Conservation (phyloP, 2,888 invertebrate species). For the Anaspis maculata region DNA sequence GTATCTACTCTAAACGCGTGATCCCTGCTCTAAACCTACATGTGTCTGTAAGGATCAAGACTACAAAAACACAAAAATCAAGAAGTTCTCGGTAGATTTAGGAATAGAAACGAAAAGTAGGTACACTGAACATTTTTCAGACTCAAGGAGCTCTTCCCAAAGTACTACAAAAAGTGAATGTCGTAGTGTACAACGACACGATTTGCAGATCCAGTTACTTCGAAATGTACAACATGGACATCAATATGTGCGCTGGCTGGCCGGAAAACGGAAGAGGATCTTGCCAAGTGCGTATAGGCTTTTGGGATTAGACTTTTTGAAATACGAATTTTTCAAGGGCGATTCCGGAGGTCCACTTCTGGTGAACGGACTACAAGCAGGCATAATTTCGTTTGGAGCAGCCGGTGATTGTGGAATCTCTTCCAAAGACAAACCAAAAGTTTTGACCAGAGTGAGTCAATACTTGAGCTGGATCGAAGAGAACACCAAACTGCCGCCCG, state of each 20-base stretch:
- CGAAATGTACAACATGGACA: conserved; percentile 7
- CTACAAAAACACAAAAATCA: no score
- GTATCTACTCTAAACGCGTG: neutral
- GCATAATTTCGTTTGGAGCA: conserved; percentile 10
- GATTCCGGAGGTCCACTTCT: conserved; percentile 11
- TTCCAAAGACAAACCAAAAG: conserved; percentile 6
- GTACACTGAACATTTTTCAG: neutral
- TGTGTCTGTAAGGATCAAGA: no score
- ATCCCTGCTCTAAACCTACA: no score
- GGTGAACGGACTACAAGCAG: conserved; percentile 7
- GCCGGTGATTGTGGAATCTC: conserved; percentile 10
- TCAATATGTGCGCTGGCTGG: conserved; percentile 10
- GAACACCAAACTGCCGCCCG: neutral
- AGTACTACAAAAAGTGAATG: conserved; percentile 3
- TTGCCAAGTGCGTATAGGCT: conserved; percentile 8
- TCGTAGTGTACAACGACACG: conserved; percentile 6
- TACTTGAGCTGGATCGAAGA: conserved; percentile 6
- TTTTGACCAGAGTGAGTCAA: conserved; percentile 8
- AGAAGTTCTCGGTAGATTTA: no score
- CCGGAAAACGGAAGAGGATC: conserved; percentile 8
- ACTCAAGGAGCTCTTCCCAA: conserved; percentile 1
- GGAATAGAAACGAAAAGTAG: neutral
- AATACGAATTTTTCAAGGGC: conserved; percentile 4
- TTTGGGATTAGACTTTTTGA: neutral
- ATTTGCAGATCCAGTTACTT: conserved; percentile 4